A percentile compares a stretch with the other conserved stretches of the same genome.
Conservation (phyloP, 2,888 invertebrate genomes). For the Terebella lapidaria region DNA sequence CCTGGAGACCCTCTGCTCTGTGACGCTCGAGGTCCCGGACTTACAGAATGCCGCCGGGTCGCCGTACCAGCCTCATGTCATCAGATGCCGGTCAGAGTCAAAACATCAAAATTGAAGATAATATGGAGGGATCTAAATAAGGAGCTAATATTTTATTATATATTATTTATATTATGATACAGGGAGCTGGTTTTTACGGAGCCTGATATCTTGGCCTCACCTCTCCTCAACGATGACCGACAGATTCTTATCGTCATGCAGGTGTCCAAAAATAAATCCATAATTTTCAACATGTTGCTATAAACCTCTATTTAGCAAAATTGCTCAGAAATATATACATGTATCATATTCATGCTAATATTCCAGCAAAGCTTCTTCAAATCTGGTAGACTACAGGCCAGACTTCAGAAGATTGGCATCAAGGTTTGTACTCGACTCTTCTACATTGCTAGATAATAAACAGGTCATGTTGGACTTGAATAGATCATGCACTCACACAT, state of each 20-base stretch:
- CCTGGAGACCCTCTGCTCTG: background rate
- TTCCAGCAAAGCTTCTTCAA: background rate
- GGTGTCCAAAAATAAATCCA: background rate
- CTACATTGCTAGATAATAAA: too few species aligned
- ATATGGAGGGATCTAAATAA: background rate
- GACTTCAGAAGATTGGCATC: background rate
- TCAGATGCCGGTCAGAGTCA: background rate
- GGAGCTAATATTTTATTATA: background rate
- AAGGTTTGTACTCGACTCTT: background rate
- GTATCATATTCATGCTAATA: too few species aligned
- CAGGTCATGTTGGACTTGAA: too few species aligned
- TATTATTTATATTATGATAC: background rate
- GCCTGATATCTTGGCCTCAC: background rate
- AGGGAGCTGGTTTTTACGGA: conserved; percentile 1
- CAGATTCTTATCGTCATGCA: background rate
- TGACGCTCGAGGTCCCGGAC: background rate
- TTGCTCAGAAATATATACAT: too few species aligned
- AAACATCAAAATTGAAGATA: background rate
- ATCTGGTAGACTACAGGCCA: conserved; percentile 1
- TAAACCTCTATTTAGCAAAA: too few species aligned
- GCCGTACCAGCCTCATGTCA: background rate
- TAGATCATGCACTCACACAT: too few species aligned
- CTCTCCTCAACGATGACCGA: background rate
- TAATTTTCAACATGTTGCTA: too few species aligned
- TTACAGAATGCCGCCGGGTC: background rate